These are phyloP conservation scores for Plusia festucae DNA, from an alignment of 2,888 invertebrate species.

Conservation along the genomic window DNA sequence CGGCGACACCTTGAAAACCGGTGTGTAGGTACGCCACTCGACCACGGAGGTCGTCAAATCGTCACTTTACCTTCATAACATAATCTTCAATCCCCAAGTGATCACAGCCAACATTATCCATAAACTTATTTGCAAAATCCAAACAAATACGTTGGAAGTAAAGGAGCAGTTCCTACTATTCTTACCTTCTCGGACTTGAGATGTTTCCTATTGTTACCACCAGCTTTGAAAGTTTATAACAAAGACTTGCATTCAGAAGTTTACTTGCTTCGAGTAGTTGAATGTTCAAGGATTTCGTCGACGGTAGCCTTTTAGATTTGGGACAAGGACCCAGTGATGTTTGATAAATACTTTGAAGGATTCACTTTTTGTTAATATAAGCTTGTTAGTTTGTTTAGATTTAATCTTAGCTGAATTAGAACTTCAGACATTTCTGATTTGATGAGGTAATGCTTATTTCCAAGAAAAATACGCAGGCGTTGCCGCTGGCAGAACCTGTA, in stretches of 20 bases:
- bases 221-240: slow-evolving; percentile 45
- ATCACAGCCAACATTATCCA: slow-evolving; percentile 27
- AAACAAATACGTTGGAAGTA: slow-evolving; percentile 22
- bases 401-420: too few species aligned
- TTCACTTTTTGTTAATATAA: background rate
- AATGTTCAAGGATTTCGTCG: slow-evolving; percentile 24
- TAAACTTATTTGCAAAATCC: slow-evolving; percentile 35
- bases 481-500: too few species aligned
- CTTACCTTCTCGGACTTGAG: slow-evolving; percentile 23
- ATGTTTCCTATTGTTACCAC: slow-evolving; percentile 51
- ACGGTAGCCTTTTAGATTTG: background rate
- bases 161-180: slow-evolving; percentile 35
- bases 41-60: too few species aligned
- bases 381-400: too few species aligned
- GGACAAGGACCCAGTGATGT: background rate
- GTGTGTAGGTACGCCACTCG: too few species aligned
- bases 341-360: background rate
- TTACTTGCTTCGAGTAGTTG: slow-evolving; percentile 42
- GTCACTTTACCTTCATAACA: too few species aligned
- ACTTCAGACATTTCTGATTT: too few species aligned
- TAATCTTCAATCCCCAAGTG: slow-evolving; percentile 1
- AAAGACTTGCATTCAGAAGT: slow-evolving; percentile 51
- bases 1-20: too few species aligned
- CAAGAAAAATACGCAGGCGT: too few species aligned
- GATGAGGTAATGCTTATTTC: too few species aligned